These are phyloP conservation scores for Ceriagrion tenellum DNA, from an alignment of 2,888 invertebrate species.

Conservation along the genomic window DNA sequence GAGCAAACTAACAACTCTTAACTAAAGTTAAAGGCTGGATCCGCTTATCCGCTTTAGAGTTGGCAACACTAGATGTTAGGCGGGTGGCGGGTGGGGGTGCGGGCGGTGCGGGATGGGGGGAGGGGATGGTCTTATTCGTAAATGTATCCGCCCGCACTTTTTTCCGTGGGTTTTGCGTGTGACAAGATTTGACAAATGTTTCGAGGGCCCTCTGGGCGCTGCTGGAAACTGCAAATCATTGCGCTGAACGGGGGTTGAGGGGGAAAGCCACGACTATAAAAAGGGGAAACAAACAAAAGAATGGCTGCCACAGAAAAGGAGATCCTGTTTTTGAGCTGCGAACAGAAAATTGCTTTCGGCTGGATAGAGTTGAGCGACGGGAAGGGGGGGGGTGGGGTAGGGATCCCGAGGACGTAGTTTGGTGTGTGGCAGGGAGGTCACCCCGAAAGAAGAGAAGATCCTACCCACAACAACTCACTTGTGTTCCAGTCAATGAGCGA, in stretches of 20 bases:
- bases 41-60: too few species aligned
- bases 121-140: not conserved
- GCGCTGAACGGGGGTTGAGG: not conserved
- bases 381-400: too few species aligned
- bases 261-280: not conserved
- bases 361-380: not conserved
- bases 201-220: not conserved
- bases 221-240: conserved; percentile 30
- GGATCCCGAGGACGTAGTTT: not conserved
- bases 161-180: conserved; percentile 23
- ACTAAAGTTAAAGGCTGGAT: too few species aligned
- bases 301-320: not conserved
- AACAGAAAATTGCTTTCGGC: not conserved
- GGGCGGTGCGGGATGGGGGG: not conserved
- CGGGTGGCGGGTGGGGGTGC: not conserved
- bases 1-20: too few species aligned
- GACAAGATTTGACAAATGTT: conserved; percentile 39
- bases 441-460: not conserved
- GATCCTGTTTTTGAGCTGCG: not conserved
- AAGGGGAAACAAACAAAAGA: not conserved
- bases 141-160: not conserved
- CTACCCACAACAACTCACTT: not conserved
- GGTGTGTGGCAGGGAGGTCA: not conserved
- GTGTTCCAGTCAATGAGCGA: not conserved
- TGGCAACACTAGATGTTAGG: not conserved